Evolutionary conservation across 1,140 invertebrate species (phyloP), one percentile per base, ranked within the genome.

Genomic region (Papilio aristodemus): DNA sequence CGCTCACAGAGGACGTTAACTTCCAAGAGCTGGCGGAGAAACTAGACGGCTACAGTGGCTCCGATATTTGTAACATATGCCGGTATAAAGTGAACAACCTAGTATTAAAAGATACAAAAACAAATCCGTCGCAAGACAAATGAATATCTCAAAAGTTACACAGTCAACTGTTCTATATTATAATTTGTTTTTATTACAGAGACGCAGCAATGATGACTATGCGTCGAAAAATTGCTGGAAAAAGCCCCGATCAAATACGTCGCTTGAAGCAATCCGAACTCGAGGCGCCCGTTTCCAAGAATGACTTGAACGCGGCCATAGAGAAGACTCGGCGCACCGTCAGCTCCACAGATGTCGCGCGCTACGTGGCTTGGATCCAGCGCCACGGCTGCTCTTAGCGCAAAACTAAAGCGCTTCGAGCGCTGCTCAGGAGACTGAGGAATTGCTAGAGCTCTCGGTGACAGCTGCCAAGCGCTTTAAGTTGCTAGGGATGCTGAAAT

Each of bases 171-270:
- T n/a, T n/a, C n/a, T n/a, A n/a, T n/a, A n/a, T n/a, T n/a, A n/a
- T n/a, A n/a, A n/a, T n/a, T n/a, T n/a, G n/a, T n/a, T n/a, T n/a
- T n/a, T n/a, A n/a, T n/a, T n/a, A 76, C 77, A 97, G 97, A 74
- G 98, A 99, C 93, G 98, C 98, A 54, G 97, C 98, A 9, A 99
- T 99, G 98, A 99, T 99, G 98, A 96, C 97, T 1, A 99, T 99
- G 97, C 92, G 98, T 58, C 93, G 97, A 36, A 97, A 97, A 88
- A 99, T 99, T 68, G 95, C 95, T 38, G 98, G 98, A 14, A 93
- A 99, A 63, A 96, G 94, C 74, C 97, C 98, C 2, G 97, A 99
- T 78, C 96, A 99, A 89, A 99, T 99, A 67, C 94, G 96, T 71
- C 95, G 95, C 76, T 93, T 99, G 62, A 96, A 97, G 0, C 97